Conservation (phyloP, 2,797 vertebrate genomes). For the Borostomias antarcticus region DNA sequence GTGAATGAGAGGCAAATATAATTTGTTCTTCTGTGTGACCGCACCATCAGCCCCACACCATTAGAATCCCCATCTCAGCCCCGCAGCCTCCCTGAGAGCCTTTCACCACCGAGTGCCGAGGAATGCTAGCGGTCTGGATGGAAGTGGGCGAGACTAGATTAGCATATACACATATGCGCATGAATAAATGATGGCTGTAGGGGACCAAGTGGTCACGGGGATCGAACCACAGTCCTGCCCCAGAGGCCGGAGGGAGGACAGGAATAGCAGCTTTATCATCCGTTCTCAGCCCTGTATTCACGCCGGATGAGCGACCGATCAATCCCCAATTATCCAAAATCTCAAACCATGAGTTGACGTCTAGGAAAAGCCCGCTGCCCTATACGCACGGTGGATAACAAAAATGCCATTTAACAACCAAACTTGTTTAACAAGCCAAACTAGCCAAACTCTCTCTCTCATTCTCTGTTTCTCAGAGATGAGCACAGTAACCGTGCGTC, state of each 20-base stretch:
- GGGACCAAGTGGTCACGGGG: conserved; percentile 29
- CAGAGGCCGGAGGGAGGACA: conserved; percentile 1
- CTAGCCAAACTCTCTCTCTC: too few relatives aligned
- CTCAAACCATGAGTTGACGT: neutral
- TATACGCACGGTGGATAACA: too few relatives aligned
- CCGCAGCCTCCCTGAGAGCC: too few relatives aligned
- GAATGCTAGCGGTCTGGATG: conserved; percentile 35
- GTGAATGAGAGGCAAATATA: too few relatives aligned
- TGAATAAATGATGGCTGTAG: conserved; percentile 46
- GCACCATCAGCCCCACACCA: too few relatives aligned
- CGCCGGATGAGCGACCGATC: neutral
- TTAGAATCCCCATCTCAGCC: too few relatives aligned
- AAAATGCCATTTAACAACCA: too few relatives aligned
- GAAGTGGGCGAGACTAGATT: conserved; percentile 5
- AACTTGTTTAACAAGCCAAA: too few relatives aligned
- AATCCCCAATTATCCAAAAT: neutral
- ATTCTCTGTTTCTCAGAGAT: neutral
- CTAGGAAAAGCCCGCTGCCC: neutral
- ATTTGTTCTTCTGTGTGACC: too few relatives aligned
- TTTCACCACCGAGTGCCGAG: conserved; percentile 23
- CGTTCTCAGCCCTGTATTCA: neutral
- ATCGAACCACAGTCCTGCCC: conserved; percentile 22
- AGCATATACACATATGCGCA: conserved; percentile 41
- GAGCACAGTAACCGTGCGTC: neutral
- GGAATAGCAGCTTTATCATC: conserved; percentile 11